Base-by-base conservation (phyloP, 2,797 vertebrate genomes). In the Phalloptychus januarius region DNA sequence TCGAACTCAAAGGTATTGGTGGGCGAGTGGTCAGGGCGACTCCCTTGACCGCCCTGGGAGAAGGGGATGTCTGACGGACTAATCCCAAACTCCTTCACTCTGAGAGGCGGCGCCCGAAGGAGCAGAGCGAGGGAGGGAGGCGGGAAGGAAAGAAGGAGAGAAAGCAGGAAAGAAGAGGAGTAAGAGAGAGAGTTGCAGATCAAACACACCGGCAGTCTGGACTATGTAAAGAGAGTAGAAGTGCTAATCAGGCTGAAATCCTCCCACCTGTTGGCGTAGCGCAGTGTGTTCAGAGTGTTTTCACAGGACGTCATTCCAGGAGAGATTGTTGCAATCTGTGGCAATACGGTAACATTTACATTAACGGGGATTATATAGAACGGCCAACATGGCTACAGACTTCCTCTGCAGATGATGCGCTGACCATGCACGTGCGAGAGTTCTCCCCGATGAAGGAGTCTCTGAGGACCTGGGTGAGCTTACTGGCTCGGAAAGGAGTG, bases 401-500 rank as follows among this genome's bases (percentile, higher is more conserved):
- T 50, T 36, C n/a, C 38, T 25, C 75, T 69, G 6, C 63, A 11
- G 48, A 44, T 5, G 2, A 65, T 1, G 63, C 15, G 71, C 92
- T 96, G 90, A 99, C 98, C 98, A 99, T 99, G 93, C 98, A 99
- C 3, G 98, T 99, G 86, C 98, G 96, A 36, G 98, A 99, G 91
- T 99, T 99, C 87, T 99, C 98, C 76, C 98, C 98, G n/a, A 99
- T 99, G 94, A 99, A 99, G 31, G 98, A 99, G 94, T 99, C 98
- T 91, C 98, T 93, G 89, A 99, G 96, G 83, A 99, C 98, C 92
- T 99, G 98, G 77, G 98, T 99, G 80, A 99, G 95, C 94, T 99
- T 99, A 94, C 98, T 99, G 91, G 98, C 98, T 95, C 98, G 95
- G 86, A 99, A 99, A 1, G 98, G 98, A 72, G 98, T 99, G 83